Conservation (phyloP, 2,797 vertebrate genomes). For the Silurus aristotelis region DNA sequence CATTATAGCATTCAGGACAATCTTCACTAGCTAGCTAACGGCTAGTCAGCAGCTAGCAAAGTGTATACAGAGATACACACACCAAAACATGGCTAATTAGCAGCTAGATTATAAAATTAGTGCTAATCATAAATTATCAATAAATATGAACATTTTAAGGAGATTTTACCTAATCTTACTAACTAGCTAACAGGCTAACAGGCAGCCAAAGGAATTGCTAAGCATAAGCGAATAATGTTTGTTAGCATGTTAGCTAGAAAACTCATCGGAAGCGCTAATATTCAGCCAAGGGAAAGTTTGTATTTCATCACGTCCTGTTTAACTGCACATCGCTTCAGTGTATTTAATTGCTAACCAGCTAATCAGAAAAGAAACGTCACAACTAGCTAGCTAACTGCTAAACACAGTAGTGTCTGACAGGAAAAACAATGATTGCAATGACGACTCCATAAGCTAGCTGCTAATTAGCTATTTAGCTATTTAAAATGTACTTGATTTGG, state of each 20-base stretch:
- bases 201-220: not conserved
- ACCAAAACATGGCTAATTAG: not conserved
- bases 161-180: not conserved
- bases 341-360: not conserved
- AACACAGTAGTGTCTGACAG: not conserved
- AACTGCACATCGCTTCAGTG: not conserved
- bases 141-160: not conserved
- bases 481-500: not conserved
- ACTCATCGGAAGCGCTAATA: not conserved
- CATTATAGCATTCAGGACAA: not conserved
- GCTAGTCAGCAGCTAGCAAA: not conserved
- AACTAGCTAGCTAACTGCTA: not conserved
- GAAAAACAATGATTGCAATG: not conserved
- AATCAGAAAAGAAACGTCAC: not conserved
- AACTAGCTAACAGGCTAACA: not conserved
- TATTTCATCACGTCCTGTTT: not conserved
- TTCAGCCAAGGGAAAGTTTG: not conserved
- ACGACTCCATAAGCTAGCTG: not conserved
- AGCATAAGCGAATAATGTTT: too few species aligned
- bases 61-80: too few species aligned
- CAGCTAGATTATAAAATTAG: not conserved
- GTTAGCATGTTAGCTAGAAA: not conserved
- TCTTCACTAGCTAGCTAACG: not conserved
- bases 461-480: not conserved
- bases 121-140: not conserved